Evolutionary conservation across 2,797 vertebrate genomes (phyloP), one percentile per base, ranked within the genome.

Genomic region (Sebastes jordani): DNA sequence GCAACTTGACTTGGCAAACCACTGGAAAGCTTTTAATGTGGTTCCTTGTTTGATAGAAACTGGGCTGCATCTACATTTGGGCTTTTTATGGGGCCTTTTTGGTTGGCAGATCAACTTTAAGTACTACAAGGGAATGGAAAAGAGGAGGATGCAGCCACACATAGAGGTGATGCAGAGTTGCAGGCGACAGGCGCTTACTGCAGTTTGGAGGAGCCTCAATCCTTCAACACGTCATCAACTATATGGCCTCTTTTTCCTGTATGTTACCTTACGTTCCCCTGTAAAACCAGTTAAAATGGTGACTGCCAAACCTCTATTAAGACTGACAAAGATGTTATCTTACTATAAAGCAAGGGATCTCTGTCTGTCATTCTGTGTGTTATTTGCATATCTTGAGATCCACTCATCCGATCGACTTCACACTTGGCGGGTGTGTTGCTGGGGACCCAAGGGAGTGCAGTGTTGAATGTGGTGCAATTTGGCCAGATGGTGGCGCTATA

Each of bases 1-100:
- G 87, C 64, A 84, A 82, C 84, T 88, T 82, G 70, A 87, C 81
- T 89, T 87, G 84, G 85, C 80, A 87, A 90, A 87, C 87, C 87
- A 76, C 89, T 81, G 62, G 67, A 88, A 82, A 75, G 60, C 82
- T 81, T 90, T 86, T 86, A 86, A 87, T 89, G 89, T 86, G 88
- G 86, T 76, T 86, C 66, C 70, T 64, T 85, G 82, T 85, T 90
- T 88, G 78, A 88, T 88, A 84, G 56, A 84, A 86, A 81, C 76
- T 80, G 61, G 64, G 72, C 76, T 85, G 62, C 69, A 80, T 85
- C 80, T 83, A 89, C 83, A 76, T 83, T 83, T 72, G 56, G 67
- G 61, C 61, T 80, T 85, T 88, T 83, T 79, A 84, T 82, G 66
- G 76, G 52, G 64, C 58, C 63, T 74, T 86, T 76, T 74, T 54